These are phyloP conservation scores for Brachyptera risi DNA, from an alignment of 2,888 invertebrate species.

Conservation along the genomic window DNA sequence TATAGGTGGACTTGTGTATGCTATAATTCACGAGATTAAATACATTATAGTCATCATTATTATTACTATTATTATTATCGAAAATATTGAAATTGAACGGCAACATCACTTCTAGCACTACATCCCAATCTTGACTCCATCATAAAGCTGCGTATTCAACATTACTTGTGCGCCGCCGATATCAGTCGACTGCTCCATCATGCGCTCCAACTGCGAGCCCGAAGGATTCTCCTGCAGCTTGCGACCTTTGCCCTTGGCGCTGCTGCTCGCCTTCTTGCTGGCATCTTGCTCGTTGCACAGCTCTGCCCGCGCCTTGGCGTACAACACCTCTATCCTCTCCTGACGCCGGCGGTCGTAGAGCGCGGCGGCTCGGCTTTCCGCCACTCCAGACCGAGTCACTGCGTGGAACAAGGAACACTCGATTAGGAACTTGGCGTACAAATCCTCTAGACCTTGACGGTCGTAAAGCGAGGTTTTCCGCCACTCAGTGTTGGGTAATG, in stretches of 20 bases:
- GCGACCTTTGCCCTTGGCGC: neutral
- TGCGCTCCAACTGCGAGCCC: slow-evolving; percentile 31
- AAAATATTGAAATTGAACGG: no score
- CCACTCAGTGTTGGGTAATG: no score
- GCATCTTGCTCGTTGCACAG: slow-evolving; percentile 35
- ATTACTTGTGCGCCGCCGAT: slow-evolving; percentile 32
- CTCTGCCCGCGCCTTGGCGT: slow-evolving; percentile 51
- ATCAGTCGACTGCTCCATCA: slow-evolving; percentile 31
- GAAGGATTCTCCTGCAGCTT: slow-evolving; percentile 25
- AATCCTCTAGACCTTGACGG: no score
- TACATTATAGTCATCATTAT: no score
- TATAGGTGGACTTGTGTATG: no score
- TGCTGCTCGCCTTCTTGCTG: neutral
- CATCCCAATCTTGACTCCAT: no score
- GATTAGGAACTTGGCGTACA: no score
- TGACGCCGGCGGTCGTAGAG: slow-evolving; percentile 49
- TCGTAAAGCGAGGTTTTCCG: no score
- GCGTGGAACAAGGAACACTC: slow-evolving; percentile 21
- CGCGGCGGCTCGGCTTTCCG: slow-evolving; percentile 42
- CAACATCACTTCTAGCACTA: no score
- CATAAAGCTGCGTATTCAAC: no score
- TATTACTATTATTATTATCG: no score
- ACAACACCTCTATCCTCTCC: slow-evolving; percentile 49
- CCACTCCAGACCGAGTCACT: slow-evolving; percentile 46
- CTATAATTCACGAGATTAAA: no score